These are phyloP conservation scores for Semnornis frantzii DNA, from an alignment of 2,113 vertebrate genomes.

Conservation along the genomic window DNA sequence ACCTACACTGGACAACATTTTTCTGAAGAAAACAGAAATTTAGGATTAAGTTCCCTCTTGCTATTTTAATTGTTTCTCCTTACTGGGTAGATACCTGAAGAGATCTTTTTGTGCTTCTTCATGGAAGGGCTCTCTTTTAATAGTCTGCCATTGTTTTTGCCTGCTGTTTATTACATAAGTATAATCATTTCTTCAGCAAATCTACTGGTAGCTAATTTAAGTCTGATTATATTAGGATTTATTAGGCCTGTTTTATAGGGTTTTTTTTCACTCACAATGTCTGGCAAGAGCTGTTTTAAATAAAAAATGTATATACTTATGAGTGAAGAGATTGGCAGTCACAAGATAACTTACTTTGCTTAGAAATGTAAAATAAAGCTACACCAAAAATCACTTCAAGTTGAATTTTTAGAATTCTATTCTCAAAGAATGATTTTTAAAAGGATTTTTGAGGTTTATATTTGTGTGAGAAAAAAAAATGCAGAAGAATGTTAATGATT, in stretches of 20 bases:
- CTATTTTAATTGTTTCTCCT: neutral
- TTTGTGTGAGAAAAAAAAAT: neutral
- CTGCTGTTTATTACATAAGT: neutral
- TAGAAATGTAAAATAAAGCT: neutral
- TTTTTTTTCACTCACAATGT: neutral
- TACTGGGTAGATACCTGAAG: neutral
- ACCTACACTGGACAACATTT: fast-evolving
- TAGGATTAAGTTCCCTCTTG: neutral
- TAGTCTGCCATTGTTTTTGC: neutral
- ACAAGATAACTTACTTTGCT: neutral
- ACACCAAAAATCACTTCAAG: neutral
- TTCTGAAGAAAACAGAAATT: neutral
- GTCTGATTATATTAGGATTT: neutral
- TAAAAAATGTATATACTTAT: neutral
- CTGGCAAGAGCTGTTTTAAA: neutral
- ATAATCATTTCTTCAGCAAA: neutral
- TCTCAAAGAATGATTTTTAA: neutral
- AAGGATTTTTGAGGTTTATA: neutral
- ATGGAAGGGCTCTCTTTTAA: neutral
- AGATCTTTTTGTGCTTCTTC: neutral
- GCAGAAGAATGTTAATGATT: neutral
- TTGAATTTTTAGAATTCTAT: neutral
- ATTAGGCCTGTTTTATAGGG: neutral
- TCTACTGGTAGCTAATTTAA: neutral
- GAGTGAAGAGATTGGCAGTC: neutral